These are phyloP conservation scores for Cydia strobilella DNA, from an alignment of 1,140 invertebrate species.

Conservation along the genomic window DNA sequence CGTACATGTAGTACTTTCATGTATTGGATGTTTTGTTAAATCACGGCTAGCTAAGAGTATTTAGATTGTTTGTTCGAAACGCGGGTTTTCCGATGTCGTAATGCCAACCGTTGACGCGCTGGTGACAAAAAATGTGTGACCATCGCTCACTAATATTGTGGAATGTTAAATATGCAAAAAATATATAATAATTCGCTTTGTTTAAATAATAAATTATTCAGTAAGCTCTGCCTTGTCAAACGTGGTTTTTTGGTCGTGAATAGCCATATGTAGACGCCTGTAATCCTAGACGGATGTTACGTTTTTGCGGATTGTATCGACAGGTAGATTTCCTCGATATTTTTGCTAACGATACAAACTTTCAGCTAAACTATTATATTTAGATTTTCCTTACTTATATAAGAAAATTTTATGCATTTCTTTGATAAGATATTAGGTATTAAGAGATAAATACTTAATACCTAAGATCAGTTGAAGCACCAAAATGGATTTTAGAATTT, in stretches of 20 bases:
- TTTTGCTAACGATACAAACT: background rate
- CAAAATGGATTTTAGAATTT: too few species aligned
- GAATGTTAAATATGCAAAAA: slow-evolving; percentile 28
- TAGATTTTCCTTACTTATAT: too few species aligned
- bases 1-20: too few species aligned
- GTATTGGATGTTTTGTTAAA: background rate
- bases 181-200: slow-evolving; percentile 21
- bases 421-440: too few species aligned
- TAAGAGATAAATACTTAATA: too few species aligned
- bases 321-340: background rate
- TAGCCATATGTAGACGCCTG: background rate
- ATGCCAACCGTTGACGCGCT: slow-evolving; percentile 19
- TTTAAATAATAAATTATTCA: slow-evolving; percentile 3
- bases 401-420: too few species aligned
- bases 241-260: background rate
- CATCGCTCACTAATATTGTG: background rate
- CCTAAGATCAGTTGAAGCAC: too few species aligned
- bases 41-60: background rate
- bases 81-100: slow-evolving; percentile 28
- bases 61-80: slow-evolving; percentile 24
- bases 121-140: slow-evolving; percentile 30
- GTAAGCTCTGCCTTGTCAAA: slow-evolving; percentile 16
- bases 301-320: background rate
- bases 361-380: too few species aligned
- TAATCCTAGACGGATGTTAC: background rate